These are phyloP conservation scores for Actinia tenebrosa DNA, from an alignment of 64 coral and sea anemone genomes.

Conservation along the genomic window DNA sequence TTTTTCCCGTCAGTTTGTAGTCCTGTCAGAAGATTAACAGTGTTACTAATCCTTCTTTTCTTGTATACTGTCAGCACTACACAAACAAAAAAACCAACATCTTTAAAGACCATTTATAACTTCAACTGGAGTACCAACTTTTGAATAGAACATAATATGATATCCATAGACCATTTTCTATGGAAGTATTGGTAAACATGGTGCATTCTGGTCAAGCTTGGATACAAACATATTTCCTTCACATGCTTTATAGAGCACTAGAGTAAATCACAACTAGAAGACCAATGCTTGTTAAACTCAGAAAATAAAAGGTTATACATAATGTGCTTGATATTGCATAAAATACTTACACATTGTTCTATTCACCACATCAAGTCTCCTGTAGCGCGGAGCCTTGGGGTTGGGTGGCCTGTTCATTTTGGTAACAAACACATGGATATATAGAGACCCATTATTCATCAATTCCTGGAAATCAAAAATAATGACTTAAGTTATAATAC, in stretches of 20 bases:
- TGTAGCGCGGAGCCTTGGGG: conserved; percentile 58
- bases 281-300: too few relatives aligned
- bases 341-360: conserved; percentile 80
- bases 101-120: too few relatives aligned
- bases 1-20: conserved; percentile 34
- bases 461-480: conserved; percentile 29
- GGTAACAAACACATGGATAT: conserved; percentile 93
- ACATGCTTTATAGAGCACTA: too few relatives aligned
- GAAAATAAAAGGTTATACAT: too few relatives aligned
- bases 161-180: too few relatives aligned
- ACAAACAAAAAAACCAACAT: not conserved
- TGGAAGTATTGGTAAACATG: too few relatives aligned
- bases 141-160: too few relatives aligned
- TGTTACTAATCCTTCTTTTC: conserved; percentile 83
- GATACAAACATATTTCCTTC: too few relatives aligned
- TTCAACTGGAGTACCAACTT: too few relatives aligned
- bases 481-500: not conserved
- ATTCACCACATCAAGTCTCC: conserved; percentile 74
- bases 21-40: conserved; percentile 91
- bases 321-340: too few relatives aligned
- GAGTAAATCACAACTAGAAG: too few relatives aligned
- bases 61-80: conserved; percentile 87
- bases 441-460: conserved; percentile 88
- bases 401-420: conserved; percentile 69
- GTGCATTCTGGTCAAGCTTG: too few relatives aligned